Base-by-base conservation (phyloP, 2,797 vertebrate species). In the Semotilus atromaculatus region DNA sequence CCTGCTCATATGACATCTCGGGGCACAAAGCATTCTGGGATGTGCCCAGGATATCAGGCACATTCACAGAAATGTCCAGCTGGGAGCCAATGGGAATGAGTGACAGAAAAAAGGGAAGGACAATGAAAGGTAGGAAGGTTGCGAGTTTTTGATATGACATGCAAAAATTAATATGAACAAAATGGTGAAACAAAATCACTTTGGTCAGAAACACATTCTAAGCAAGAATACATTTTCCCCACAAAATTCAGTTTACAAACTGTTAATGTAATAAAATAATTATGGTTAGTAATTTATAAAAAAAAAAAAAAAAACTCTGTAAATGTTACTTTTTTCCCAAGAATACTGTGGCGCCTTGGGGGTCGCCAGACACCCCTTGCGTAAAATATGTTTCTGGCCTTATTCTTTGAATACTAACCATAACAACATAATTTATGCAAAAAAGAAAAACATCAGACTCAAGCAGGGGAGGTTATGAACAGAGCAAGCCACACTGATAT, bases 31-130 rank as follows among this genome's bases (percentile, higher is more conserved):
- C 87, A 90, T 93, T 92, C 90, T 96, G 95, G 91, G 91, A 90
- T 84, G 94, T 83, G 88, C 92, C 93, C 78, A 93, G 92, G 68
- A 94, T 89, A 89, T 97, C 96, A 80, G 96, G 93, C 86, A 95
- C 90, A 90, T 94, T 95, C 88, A 95, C 90, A 83, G 95, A 90
- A 92, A 99, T 96, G 93, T 98, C 97, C 90, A 99, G 92, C 98
- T 99, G 94, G 82, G 64, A 70, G 81, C 38, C 84, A 80, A 81
- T 29, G 75, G 85, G 78, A 78, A 82, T 80, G 86, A 76, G 71
- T 73, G 23, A 70, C 26, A 72, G 55, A 62, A 31, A 64, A 64
- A 18, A 51, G 40, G 18, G 10, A 64, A 60, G 23, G 38, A 48
- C 18, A 68, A 83, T 19, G 31, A 90, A 79, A 88, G 62, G 45